Evolutionary conservation across 2,797 vertebrate genomes (phyloP), one percentile per base, ranked within the genome.

Genomic region (Mus caroli): DNA sequence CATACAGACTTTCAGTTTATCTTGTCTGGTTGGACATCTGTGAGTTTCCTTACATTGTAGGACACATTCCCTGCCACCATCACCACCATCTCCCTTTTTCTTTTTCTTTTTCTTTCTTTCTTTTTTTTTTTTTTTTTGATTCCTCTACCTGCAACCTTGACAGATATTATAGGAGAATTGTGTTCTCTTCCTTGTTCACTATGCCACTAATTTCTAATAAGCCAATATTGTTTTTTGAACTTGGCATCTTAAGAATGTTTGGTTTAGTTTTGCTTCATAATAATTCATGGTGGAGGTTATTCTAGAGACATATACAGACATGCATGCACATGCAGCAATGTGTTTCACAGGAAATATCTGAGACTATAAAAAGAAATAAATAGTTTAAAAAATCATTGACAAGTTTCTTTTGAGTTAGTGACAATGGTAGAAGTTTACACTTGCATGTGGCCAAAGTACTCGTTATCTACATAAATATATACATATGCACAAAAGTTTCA

Each of bases 371-470:
- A 83, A 62, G 24, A 43, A 28, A 11, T 9, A 20, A 76, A 62
- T 62, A 31, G 62, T 17, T 19, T 19, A 46, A 46, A 62, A 31
- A 15, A 26, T 6, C 7, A 58, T 58, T 82, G 8, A 3, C 12
- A 62, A 20, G 0, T 64, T 60, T 43, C 80, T 40, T 83, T 62
- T 43, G 26, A 20, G 13, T 54, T 87, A 90, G 7, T 9, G 11
- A 40, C 3, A 58, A 31, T 54, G 2, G 20, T 43, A 71, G 31
- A n/a, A 31, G 0, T 82, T 93, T 94, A 43, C 20, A 34, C 1
- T 6, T 79, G n/a, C 1, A 3, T 56, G 3, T 56, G 1, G 0
- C 28, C 34, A 77, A 4, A 86, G 0, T 67, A 6, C 34, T 50
- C 20, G 75, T 88, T 79, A 76, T 6, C 64, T 94, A 60, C 43